These are phyloP conservation scores for Lasius platythorax DNA, from an alignment of 2,888 invertebrate genomes.

Conservation along the genomic window DNA sequence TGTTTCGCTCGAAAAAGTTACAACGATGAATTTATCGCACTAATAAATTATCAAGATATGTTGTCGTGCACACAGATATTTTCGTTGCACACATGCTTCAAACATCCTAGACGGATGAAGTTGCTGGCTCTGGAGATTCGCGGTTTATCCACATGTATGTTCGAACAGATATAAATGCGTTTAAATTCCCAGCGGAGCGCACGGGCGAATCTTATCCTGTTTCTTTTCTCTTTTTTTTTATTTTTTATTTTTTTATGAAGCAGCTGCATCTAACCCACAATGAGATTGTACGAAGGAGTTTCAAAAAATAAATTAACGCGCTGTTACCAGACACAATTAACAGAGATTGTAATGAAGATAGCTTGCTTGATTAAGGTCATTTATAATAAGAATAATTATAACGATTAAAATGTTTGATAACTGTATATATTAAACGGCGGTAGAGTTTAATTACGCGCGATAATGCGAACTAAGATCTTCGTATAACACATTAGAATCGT, in stretches of 20 bases:
- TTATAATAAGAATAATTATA: not conserved
- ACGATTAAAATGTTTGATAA: not conserved
- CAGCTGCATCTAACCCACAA: not conserved
- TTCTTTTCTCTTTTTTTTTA: not conserved
- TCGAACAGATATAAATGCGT: slow-evolving; percentile 27
- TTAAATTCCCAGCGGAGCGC: slow-evolving; percentile 7
- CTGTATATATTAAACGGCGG: not conserved
- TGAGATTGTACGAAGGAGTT: not conserved
- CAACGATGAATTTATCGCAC: slow-evolving; percentile 2
- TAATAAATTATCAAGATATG: slow-evolving; percentile 31
- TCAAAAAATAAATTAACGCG: slow-evolving; percentile 4
- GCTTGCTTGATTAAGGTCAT: too few species aligned
- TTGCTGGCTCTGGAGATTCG: not conserved
- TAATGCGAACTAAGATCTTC: not conserved
- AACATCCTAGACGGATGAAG: slow-evolving; percentile 11
- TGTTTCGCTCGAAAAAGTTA: not conserved
- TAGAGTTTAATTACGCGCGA: not conserved
- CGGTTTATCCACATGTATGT: not conserved
- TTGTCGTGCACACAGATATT: not conserved
- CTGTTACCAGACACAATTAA: not conserved
- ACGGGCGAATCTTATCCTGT: not conserved
- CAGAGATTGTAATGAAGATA: slow-evolving; percentile 1
- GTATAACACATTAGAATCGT: not conserved
- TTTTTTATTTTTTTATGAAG: not conserved
- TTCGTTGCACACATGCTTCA: not conserved